Percentiles rank a stretch among this genome's conserved stretches.
Conservation (phyloP, 1,140 invertebrate genomes). For the Agrilus planipennis region DNA sequence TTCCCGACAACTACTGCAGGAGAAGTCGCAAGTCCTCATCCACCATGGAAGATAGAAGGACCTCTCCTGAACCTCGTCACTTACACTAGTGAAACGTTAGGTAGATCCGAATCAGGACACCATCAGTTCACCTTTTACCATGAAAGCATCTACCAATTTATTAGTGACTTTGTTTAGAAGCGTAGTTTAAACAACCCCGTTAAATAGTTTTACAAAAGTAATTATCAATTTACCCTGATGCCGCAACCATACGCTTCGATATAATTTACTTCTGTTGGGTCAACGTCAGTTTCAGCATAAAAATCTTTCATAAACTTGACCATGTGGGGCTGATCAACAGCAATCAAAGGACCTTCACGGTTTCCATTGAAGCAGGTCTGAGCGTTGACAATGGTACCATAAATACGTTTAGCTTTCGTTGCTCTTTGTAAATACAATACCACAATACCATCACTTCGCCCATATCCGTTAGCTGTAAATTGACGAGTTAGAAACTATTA, state of each 20-base stretch:
- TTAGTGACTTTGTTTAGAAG: too few relatives aligned
- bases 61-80: too few relatives aligned
- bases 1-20: too few relatives aligned
- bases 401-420: slow-evolving; percentile 62
- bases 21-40: too few relatives aligned
- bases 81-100: too few relatives aligned
- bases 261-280: slow-evolving; percentile 50
- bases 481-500: background rate
- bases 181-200: too few relatives aligned
- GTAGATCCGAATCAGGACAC: slow-evolving; percentile 62
- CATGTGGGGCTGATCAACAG: slow-evolving; percentile 40
- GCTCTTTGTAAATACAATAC: slow-evolving; percentile 73
- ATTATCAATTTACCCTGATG: slow-evolving; percentile 25
- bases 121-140: slow-evolving; percentile 25
- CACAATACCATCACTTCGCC: slow-evolving; percentile 63
- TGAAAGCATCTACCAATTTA: too few relatives aligned
- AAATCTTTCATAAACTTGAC: slow-evolving; percentile 41
- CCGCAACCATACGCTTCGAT: slow-evolving; percentile 60
- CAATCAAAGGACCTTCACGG: slow-evolving; percentile 41
- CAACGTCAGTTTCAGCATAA: slow-evolving; percentile 48
- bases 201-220: too few relatives aligned
- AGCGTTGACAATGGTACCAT: slow-evolving; percentile 49
- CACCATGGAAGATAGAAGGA: too few relatives aligned
- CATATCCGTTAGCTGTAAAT: slow-evolving; percentile 58
- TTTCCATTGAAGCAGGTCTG: slow-evolving; percentile 52